Evolutionary conservation across 2,888 invertebrate genomes (phyloP).

Genomic region (Hypsopygia costalis): DNA sequence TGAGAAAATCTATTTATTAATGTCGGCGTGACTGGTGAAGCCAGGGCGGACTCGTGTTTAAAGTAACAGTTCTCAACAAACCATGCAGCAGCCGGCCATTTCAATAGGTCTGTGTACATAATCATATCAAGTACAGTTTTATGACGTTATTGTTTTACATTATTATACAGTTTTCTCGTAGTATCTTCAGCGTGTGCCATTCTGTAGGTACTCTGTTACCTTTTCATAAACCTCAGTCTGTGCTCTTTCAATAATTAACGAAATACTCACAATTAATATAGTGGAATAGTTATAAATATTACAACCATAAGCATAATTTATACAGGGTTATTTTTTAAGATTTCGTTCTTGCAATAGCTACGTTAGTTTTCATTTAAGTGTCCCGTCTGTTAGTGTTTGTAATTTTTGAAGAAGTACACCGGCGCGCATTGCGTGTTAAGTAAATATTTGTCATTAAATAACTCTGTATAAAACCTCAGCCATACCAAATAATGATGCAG

Average conservation of each 20-base stretch:
- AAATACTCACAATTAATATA: conserved; percentile 71
- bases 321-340: conserved; percentile 76
- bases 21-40: conserved; percentile 1
- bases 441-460: conserved; percentile 41
- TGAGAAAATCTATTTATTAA: conserved; percentile 18
- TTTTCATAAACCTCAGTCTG: conserved; percentile 65
- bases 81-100: conserved; percentile 32
- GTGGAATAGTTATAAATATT: conserved; percentile 61
- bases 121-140: conserved; percentile 75
- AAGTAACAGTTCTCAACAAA: conserved; percentile 15
- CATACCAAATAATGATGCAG: conserved; percentile 61
- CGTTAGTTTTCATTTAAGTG: conserved; percentile 23
- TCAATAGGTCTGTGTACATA: conserved; percentile 54
- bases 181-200: conserved; percentile 72
- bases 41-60: neutral
- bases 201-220: conserved; percentile 68
- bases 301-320: conserved; percentile 77
- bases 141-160: conserved; percentile 60
- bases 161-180: conserved; percentile 58
- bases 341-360: conserved; percentile 41
- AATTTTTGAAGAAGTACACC: conserved; percentile 10
- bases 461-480: conserved; percentile 76
- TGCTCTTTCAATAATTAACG: conserved; percentile 66
- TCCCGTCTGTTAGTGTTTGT: conserved; percentile 16
- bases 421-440: conserved; percentile 18